phyloP scores from a whole-genome alignment of 2,888 invertebrate genomes.

The Scaptomyza caliginosa region DNA sequence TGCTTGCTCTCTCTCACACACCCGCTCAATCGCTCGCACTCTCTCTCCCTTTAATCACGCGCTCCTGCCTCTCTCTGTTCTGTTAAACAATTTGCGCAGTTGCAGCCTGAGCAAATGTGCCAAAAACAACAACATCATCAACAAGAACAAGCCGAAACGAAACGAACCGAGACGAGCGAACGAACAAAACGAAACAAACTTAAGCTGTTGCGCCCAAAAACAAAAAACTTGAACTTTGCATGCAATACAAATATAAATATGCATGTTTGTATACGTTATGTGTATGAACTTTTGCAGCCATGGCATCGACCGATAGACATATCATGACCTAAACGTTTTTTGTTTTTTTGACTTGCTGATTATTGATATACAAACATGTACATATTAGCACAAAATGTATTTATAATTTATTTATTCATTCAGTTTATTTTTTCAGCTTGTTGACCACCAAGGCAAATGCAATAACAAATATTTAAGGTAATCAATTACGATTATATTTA shows the following conservation, averaged over 20 bases:
- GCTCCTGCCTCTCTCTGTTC: constrained; percentile 14
- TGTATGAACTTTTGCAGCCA: constrained; percentile 43
- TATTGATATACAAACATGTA: not conserved
- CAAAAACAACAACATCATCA: constrained; percentile 31
- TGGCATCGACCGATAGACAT: constrained; percentile 37
- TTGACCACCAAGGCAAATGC: constrained; percentile 2
- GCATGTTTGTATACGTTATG: not conserved
- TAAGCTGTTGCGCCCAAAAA: constrained; percentile 34
- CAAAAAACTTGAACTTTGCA: constrained; percentile 55
- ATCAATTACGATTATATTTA: not conserved
- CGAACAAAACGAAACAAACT: constrained; percentile 11
- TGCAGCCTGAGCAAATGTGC: constrained; percentile 46
- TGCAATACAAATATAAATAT: constrained; percentile 17
- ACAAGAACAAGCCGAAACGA: constrained; percentile 20
- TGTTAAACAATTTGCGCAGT: constrained; percentile 73
- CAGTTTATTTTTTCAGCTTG: not conserved
- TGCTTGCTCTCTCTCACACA: constrained; percentile 16
- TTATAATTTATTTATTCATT: no score
- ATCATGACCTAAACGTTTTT: constrained; percentile 5
- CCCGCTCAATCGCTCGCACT: not conserved
- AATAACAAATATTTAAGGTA: constrained; percentile 1
- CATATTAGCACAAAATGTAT: no score
- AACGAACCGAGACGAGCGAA: not conserved
- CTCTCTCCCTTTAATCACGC: constrained; percentile 10
- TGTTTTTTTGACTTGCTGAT: constrained; percentile 7